Evolutionary conservation across 1,140 invertebrate genomes (phyloP).

Genomic region (Octopus bimaculoides): DNA sequence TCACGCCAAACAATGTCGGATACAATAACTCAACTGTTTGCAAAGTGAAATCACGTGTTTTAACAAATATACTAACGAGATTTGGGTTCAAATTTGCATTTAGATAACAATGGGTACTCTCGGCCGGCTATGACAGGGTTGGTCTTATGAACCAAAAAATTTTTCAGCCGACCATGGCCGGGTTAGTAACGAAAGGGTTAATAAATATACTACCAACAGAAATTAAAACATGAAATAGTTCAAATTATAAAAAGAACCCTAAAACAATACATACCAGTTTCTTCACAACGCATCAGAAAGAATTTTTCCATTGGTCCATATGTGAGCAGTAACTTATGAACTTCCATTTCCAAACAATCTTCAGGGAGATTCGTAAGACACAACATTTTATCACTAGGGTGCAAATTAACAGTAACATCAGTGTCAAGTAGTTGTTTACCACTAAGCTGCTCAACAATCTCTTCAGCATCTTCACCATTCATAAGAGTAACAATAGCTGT

Average conservation of each 20-base stretch:
- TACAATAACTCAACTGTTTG: no score
- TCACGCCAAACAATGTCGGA: no score
- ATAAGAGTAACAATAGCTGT: constrained; percentile 38
- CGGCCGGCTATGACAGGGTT: no score
- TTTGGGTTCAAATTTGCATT: no score
- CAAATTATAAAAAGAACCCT: background rate
- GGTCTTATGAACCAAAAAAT: no score
- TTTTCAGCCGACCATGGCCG: no score
- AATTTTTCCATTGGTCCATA: constrained; percentile 60
- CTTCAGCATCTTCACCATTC: constrained; percentile 35
- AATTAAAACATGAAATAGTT: no score
- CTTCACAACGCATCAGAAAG: constrained; percentile 63
- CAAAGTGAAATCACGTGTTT: no score
- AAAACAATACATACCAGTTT: constrained; percentile 56
- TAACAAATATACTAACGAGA: no score
- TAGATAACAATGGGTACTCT: no score
- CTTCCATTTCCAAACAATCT: constrained; percentile 59
- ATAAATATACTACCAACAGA: no score
- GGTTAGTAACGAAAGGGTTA: no score
- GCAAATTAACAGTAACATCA: constrained; percentile 52
- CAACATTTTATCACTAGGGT: constrained; percentile 61
- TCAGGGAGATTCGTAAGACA: constrained; percentile 62
- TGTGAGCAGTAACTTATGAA: constrained; percentile 56
- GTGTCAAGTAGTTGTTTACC: constrained; percentile 39
- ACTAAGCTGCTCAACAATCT: constrained; percentile 33